Conservation (phyloP, 2,797 vertebrate genomes). For the Odontamblyopus rebecca region DNA sequence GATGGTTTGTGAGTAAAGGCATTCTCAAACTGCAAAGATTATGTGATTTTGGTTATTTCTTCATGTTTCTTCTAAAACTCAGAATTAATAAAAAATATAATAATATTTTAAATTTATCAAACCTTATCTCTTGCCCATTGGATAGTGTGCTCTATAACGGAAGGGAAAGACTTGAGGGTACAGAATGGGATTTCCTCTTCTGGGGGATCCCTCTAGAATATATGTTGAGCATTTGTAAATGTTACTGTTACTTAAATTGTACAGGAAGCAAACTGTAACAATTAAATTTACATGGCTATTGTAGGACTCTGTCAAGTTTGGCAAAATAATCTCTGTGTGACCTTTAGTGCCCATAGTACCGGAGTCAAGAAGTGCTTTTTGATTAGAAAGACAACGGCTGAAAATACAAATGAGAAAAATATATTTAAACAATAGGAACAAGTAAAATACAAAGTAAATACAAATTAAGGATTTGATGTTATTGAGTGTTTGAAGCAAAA, state of each 20-base stretch:
- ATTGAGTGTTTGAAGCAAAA: not conserved
- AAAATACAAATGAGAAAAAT: constrained; percentile 11
- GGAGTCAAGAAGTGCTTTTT: constrained; percentile 92
- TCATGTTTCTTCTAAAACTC: not conserved
- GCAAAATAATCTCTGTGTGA: constrained; percentile 95
- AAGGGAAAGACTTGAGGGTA: constrained; percentile 97
- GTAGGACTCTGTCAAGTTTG: constrained; percentile 95
- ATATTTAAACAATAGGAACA: not conserved
- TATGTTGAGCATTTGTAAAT: not conserved
- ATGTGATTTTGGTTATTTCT: not conserved
- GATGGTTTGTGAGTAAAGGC: constrained; percentile 94
- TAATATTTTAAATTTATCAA: constrained; percentile 21
- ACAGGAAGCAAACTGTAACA: not conserved
- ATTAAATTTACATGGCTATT: constrained; percentile 91
- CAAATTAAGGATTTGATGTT: not conserved
- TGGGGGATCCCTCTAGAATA: constrained; percentile 89
- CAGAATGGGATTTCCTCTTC: constrained; percentile 99
- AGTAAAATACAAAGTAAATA: not conserved
- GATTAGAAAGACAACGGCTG: constrained; percentile 94
- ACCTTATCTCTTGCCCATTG: constrained; percentile 99
- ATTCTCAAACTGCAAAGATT: constrained; percentile 89
- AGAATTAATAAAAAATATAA: no score
- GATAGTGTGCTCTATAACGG: constrained; percentile 97
- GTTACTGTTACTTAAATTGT: not conserved
- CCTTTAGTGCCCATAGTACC: constrained; percentile 99